Evolutionary conservation across 2,888 invertebrate genomes (phyloP), one percentile per base, ranked within the genome.

Genomic region (Tetramorium bicarinatum): DNA sequence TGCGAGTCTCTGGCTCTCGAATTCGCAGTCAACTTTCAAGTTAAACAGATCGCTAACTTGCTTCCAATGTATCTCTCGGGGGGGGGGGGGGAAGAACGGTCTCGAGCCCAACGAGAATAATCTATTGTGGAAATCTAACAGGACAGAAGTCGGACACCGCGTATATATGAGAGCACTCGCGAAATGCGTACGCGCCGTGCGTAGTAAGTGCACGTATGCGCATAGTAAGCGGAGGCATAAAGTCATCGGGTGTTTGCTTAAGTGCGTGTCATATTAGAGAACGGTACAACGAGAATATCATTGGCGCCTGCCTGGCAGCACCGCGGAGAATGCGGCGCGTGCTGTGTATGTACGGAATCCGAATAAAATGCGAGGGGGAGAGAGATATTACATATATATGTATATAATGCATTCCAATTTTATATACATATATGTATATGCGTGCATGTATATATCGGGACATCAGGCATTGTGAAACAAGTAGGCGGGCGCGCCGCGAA

Each of bases 211-310:
- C 29, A 54, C 18, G 34, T 66, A 25, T 52, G 69, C 44, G 74
- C 56, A 47, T 72, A 79, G 41, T 56, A 69, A 69, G 52, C 44
- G 34, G 21, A 79, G 79, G 34, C 74, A 72, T 79, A 72, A 76
- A 67, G 72, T 79, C 79, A 59, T 79, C 59, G 79, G 79, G 56
- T 79, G 74, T 79, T 79, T 72, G 79, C 74, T 79, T 79, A 79
- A 79, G 79, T 72, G 72, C 79, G 79, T 79, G 79, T 79, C 79
- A 72, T 79, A 79, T 79, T 79, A 79, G 69, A 77, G 74, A 79
- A 79, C 79, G 74, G 79, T 79, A 79, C 59, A 52, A 41, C 76
- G 21, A 54, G 76, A 79, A 79, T 79, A 79, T 72, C 71, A 72
- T 79, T 79, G 79, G 74, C 79, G 79, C 79, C 79, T 79, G 79